These are phyloP conservation scores for Pyrgilauda ruficollis DNA, from an alignment of 2,113 vertebrate genomes.

Conservation along the genomic window DNA sequence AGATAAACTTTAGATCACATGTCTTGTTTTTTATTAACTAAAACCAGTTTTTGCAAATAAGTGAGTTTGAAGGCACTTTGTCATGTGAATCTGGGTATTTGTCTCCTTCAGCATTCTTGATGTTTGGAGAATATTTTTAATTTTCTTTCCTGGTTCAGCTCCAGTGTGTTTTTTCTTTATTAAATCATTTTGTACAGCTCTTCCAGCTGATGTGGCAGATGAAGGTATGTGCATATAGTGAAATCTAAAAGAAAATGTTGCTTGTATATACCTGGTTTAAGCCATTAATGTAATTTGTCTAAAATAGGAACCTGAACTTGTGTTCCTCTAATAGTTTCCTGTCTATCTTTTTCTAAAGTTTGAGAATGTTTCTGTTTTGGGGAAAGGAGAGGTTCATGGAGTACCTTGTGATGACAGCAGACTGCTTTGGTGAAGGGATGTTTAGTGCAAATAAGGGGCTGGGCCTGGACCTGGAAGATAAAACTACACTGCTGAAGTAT, in stretches of 20 bases:
- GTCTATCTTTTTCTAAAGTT: not conserved
- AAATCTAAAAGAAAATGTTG: not conserved
- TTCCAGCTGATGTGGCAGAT: not conserved
- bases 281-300: accelerated
- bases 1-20: not conserved
- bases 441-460: not conserved
- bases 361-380: not conserved
- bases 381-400: not conserved
- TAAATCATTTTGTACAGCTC: not conserved
- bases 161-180: not conserved
- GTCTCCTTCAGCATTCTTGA: not conserved
- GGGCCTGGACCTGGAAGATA: not conserved
- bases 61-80: not conserved
- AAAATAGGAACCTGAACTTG: not conserved
- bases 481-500: not conserved
- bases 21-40: not conserved
- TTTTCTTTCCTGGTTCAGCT: not conserved
- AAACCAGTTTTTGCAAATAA: not conserved
- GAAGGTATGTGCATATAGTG: not conserved
- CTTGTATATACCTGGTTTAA: not conserved
- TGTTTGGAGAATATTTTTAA: not conserved
- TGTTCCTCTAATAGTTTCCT: not conserved
- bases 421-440: not conserved
- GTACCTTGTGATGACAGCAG: not conserved
- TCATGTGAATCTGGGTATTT: not conserved